Conservation (phyloP, 2,113 vertebrate genomes). For the Gorsachius goisagi region DNA sequence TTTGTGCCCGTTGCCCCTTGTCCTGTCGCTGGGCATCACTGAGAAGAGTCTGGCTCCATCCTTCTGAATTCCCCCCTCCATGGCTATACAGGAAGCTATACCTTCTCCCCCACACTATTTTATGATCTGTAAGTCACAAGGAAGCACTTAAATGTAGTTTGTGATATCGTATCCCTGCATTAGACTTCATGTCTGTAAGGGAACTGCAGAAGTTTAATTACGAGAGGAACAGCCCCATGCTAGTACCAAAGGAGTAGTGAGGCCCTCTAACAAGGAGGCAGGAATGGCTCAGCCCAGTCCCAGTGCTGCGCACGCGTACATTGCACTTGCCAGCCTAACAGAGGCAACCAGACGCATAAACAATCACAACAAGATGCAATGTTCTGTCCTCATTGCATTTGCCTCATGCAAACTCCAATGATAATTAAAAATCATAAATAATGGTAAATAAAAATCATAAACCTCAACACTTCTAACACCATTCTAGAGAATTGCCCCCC, state of each 20-base stretch:
- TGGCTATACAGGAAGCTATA: neutral
- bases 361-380: neutral
- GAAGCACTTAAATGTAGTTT: neutral
- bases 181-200: neutral
- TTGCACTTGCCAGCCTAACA: accelerated
- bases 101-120: neutral
- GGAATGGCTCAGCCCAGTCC: neutral
- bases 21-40: too few species aligned
- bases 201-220: neutral
- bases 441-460: neutral
- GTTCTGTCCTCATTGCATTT: neutral
- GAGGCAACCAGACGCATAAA: neutral
- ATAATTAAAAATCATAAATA: neutral
- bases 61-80: neutral
- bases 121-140: neutral
- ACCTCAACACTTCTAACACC: neutral
- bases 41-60: too few species aligned
- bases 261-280: neutral
- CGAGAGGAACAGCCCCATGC: neutral
- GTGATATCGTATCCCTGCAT: neutral
- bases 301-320: accelerated
- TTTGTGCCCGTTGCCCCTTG: too few species aligned
- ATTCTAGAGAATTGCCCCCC: accelerated
- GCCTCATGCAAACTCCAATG: neutral
- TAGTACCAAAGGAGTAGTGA: neutral